Percentiles rank a stretch among this genome's conserved stretches.
Evolutionary conservation across 2,797 vertebrate genomes (phyloP).

Genomic region (Ctenopoma multispine): DNA sequence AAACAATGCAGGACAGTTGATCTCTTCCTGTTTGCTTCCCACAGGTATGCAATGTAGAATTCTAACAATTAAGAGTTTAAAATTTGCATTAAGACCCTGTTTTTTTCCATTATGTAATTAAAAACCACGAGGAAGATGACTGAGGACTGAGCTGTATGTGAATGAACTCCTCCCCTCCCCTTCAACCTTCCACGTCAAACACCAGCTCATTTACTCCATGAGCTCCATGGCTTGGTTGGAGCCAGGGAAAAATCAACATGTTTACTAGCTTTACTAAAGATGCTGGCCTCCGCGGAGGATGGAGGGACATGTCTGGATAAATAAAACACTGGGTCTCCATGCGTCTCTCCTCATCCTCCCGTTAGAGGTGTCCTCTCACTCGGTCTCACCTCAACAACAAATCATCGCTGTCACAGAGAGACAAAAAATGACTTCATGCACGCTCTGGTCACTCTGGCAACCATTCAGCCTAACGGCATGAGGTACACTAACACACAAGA

Average conservation of each 20-base stretch:
- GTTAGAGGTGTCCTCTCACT: constrained; percentile 41
- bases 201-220: constrained; percentile 64
- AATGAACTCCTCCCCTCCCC: constrained; percentile 16
- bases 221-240: constrained; percentile 39
- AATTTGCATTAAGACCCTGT: background rate
- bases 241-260: constrained; percentile 74
- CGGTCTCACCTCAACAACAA: constrained; percentile 28
- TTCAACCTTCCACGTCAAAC: constrained; percentile 39
- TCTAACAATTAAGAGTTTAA: background rate
- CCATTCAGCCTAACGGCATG: constrained; percentile 13
- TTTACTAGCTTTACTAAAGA: constrained; percentile 60
- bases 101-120: constrained; percentile 7
- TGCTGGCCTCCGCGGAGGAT: constrained; percentile 41
- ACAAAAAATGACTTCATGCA: constrained; percentile 6
- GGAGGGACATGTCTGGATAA: constrained; percentile 52
- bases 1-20: too few relatives aligned
- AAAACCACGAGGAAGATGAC: constrained; percentile 4
- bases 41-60: too few relatives aligned
- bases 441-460: constrained; percentile 28
- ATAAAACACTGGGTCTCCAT: constrained; percentile 56
- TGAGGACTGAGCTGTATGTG: constrained; percentile 45
- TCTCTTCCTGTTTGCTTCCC: too few relatives aligned
- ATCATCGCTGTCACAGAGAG: background rate
- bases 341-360: constrained; percentile 25
- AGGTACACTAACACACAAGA: constrained; percentile 12